phyloP scores from a whole-genome alignment of 92 coral and sea anemone species.

The Epizoanthus illoricatus region DNA sequence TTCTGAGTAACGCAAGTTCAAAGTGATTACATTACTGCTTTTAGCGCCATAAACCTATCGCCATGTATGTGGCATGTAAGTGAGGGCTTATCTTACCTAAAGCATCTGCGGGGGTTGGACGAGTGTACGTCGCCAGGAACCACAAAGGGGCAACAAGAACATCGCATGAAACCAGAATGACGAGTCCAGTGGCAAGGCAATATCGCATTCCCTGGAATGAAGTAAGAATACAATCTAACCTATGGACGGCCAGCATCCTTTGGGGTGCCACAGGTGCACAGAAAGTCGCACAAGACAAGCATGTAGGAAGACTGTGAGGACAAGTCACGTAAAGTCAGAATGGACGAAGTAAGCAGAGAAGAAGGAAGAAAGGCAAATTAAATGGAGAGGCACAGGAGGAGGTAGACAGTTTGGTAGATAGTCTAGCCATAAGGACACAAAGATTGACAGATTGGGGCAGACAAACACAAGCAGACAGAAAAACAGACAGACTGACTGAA shows the following conservation, averaged over 20 bases:
- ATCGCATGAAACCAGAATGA: constrained; percentile 56
- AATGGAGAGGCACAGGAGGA: too few species aligned
- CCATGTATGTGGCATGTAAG: too few species aligned
- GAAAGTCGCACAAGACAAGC: background rate
- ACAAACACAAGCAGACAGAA: background rate
- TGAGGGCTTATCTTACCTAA: too few species aligned
- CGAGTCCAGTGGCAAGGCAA: constrained; percentile 51
- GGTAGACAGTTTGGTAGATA: too few species aligned
- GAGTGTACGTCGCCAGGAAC: constrained; percentile 63
- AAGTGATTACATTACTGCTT: too few species aligned
- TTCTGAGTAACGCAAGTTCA: too few species aligned
- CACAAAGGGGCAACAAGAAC: constrained; percentile 74
- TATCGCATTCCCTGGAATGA: constrained; percentile 57
- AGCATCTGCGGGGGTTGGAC: constrained; percentile 38
- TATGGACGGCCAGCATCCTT: background rate
- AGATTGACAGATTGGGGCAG: background rate
- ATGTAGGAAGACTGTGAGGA: too few species aligned
- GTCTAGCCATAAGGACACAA: too few species aligned
- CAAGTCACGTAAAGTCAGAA: too few species aligned
- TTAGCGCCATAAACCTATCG: too few species aligned
- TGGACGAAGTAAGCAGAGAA: too few species aligned
- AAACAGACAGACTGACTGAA: background rate
- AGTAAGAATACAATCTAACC: background rate
- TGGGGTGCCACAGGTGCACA: background rate
- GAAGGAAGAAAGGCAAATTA: too few species aligned